These are phyloP conservation scores for Hoplostethus atlanticus DNA, from an alignment of 2,797 vertebrate genomes.

Conservation along the genomic window DNA sequence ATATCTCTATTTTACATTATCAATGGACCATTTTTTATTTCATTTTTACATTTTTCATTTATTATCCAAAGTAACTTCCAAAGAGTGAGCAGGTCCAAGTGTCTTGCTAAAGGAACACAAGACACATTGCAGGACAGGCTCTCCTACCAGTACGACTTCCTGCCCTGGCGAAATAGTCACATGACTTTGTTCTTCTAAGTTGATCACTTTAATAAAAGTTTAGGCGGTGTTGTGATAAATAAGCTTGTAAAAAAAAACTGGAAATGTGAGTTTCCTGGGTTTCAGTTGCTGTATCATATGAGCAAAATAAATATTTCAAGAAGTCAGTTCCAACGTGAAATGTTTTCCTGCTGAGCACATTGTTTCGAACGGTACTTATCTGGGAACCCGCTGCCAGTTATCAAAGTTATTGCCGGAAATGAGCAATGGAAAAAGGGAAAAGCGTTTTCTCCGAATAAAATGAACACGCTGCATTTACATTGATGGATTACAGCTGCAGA, in stretches of 20 bases:
- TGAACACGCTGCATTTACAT: conserved; percentile 51
- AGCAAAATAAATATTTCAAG: not conserved
- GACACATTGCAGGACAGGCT: conserved; percentile 17
- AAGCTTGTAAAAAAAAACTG: not conserved
- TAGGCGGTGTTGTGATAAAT: no score
- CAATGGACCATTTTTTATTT: conserved; percentile 22
- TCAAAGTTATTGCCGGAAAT: conserved; percentile 60
- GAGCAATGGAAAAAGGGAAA: conserved; percentile 39
- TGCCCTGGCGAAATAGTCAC: conserved; percentile 4
- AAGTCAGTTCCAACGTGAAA: conserved; percentile 9
- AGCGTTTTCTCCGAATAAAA: conserved; percentile 36
- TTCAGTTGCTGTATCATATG: not conserved
- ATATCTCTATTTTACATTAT: conserved; percentile 16
- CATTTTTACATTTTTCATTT: conserved; percentile 8
- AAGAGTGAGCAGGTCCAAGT: conserved; percentile 8
- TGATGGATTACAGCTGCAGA: conserved; percentile 67
- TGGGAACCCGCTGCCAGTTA: conserved; percentile 41
- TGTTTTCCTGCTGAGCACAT: conserved; percentile 39
- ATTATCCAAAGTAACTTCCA: conserved; percentile 41
- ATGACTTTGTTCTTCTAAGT: not conserved
- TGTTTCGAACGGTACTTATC: conserved; percentile 47
- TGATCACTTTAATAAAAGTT: not conserved
- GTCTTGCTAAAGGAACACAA: conserved; percentile 25
- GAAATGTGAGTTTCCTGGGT: not conserved
- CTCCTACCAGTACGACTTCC: conserved; percentile 25